phyloP scores from a whole-genome alignment of 2,113 vertebrate genomes.

The Oreochromis niloticus region DNA sequence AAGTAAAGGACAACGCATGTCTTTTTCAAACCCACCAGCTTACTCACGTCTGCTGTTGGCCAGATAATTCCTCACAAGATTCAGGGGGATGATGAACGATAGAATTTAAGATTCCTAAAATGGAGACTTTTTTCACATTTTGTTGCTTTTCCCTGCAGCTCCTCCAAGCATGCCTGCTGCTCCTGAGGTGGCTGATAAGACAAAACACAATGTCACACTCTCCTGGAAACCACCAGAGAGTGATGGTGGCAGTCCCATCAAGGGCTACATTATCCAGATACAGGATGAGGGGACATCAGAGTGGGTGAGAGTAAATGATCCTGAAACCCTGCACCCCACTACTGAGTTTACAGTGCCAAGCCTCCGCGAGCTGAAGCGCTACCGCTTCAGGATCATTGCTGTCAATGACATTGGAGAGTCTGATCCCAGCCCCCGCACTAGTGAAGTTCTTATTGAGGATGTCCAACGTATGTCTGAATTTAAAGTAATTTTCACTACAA shows the following conservation, averaged over 20 bases:
- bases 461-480: conserved; percentile 77
- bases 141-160: conserved; percentile 64
- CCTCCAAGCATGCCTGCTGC: conserved; percentile 89
- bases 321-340: conserved; percentile 81
- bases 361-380: conserved; percentile 87
- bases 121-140: background rate
- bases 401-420: conserved; percentile 96
- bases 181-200: conserved; percentile 88
- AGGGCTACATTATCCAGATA: conserved; percentile 96
- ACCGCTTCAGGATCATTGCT: conserved; percentile 92
- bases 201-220: conserved; percentile 86
- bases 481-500: background rate
- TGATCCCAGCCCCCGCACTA: conserved; percentile 87
- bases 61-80: background rate
- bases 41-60: background rate
- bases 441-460: conserved; percentile 86
- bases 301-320: conserved; percentile 87
- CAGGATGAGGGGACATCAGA: conserved; percentile 86
- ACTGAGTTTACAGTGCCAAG: conserved; percentile 88
- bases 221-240: conserved; percentile 87
- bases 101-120: background rate
- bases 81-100: background rate
- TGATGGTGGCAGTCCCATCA: conserved; percentile 94
- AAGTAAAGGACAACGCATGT: conserved; percentile 61
- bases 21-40: background rate